phyloP scores from a whole-genome alignment of 2,797 vertebrate species.

The Tenualosa thibaudeaui region DNA sequence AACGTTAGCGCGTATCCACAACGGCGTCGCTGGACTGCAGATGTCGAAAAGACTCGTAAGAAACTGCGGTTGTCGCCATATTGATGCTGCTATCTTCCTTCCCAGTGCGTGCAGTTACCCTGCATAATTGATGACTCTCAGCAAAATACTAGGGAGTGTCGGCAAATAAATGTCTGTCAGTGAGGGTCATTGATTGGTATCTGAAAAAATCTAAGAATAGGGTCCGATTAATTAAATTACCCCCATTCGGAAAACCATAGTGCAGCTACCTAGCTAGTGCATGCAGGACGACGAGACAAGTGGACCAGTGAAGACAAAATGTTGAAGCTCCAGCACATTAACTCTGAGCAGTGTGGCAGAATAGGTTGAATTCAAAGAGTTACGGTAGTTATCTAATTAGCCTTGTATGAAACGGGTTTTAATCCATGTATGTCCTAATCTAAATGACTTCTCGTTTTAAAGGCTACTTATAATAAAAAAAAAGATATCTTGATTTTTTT shows the following conservation, averaged over 20 bases:
- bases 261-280: not conserved
- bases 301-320: not conserved
- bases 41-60: slow-evolving; percentile 82
- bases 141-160: slow-evolving; percentile 79
- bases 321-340: not conserved
- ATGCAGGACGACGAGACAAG: not conserved
- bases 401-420: not conserved
- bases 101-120: slow-evolving; percentile 75
- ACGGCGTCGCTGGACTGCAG: slow-evolving; percentile 85
- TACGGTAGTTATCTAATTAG: not conserved
- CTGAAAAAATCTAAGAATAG: not conserved
- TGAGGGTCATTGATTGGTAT: slow-evolving; percentile 16
- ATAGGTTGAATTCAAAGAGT: slow-evolving; percentile 13
- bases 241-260: not conserved
- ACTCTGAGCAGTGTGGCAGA: not conserved
- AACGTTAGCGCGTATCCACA: slow-evolving; percentile 81
- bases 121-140: slow-evolving; percentile 89
- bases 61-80: slow-evolving; percentile 98
- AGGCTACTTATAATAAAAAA: not conserved
- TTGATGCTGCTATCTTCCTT: slow-evolving; percentile 87
- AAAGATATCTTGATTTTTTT: not conserved
- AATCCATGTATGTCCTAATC: not conserved
- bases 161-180: slow-evolving; percentile 53
- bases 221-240: not conserved
- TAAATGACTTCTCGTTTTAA: not conserved